Base-by-base conservation (phyloP, 2,888 invertebrate species). In the Aelia acuminata region DNA sequence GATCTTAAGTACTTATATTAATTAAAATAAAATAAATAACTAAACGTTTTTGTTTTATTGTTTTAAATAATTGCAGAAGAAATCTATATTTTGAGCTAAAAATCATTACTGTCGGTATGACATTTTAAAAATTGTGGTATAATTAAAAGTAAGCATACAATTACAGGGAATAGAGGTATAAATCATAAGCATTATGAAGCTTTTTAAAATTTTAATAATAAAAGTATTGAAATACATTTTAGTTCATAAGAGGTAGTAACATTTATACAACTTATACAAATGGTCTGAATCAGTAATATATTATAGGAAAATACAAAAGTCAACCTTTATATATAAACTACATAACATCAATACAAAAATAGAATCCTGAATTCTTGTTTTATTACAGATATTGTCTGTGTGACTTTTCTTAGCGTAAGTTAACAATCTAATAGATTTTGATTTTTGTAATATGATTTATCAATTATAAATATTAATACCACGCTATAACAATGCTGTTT, bases 281-380 rank as follows among this genome's bases (percentile, higher is more conserved):
- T 89, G 89, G 89, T 89, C 89, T 88, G 89, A 88, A 88, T 86
- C 86, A 84, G 87, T 87, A 88, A 84, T 70, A 87, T 84, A 75
- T 89, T 88, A 88, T 89, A 89, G 89, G 89, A 89, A 89, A 89
- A 89, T 89, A 89, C 89, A 89, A 89, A 89, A 89, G 89, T 85
- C 85, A 85, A 86, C 57, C 70, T 88, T 88, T 89, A 84, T 89
- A 89, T 89, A 89, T 86, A 88, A 89, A 89, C 89, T 89, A 89
- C 89, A 89, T 89, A 89, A 89, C 89, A 89, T 89, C 89, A 50
- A 89, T 89, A 89, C 86, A 89, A 89, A 89, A 89, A 89, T 89
- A 89, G 89, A 89, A 88, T 89, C 89, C 80, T 84, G 80, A 84
- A 80, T 20, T 84, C 57, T 84, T 49, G 20, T 86, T 86, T 86